A percentile compares a stretch with the other conserved stretches of the same genome.
Conservation (phyloP, 2,113 vertebrate genomes). For the Gopherus flavomarginatus region DNA sequence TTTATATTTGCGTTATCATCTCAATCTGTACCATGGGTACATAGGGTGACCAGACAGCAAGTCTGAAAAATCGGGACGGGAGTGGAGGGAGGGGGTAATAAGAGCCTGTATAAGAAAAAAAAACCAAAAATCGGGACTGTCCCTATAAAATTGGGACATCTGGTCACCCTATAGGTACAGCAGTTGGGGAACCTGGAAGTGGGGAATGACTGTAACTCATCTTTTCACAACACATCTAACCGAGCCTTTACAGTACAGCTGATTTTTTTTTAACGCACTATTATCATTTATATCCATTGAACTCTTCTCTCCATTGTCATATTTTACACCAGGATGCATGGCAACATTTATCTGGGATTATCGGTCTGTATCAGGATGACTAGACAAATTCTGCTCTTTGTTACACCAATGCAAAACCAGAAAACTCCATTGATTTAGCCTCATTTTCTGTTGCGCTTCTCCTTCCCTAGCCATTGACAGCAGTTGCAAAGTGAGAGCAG, state of each 20-base stretch:
- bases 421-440: not conserved
- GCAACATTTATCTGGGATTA: constrained; percentile 43
- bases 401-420: constrained; percentile 58
- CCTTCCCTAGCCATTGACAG: not conserved
- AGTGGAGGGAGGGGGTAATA: too few species aligned
- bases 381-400: not conserved
- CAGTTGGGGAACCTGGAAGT: constrained; percentile 30
- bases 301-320: constrained; percentile 58
- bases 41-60: too few species aligned
- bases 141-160: too few species aligned
- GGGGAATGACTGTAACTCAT: not conserved
- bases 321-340: constrained; percentile 70
- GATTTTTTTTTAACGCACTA: constrained; percentile 8
- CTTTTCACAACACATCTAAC: constrained; percentile 26
- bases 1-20: not conserved
- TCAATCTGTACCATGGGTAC: too few species aligned
- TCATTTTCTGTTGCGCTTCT: constrained; percentile 6
- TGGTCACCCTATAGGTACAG: not conserved
- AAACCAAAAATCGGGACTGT: too few species aligned
- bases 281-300: constrained; percentile 64
- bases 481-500: not conserved
- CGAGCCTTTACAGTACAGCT: not conserved
- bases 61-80: too few species aligned
- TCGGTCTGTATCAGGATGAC: constrained; percentile 33
- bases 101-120: too few species aligned